Conservation (phyloP, 2,797 vertebrate species). For the Eidolon dupreanum region DNA sequence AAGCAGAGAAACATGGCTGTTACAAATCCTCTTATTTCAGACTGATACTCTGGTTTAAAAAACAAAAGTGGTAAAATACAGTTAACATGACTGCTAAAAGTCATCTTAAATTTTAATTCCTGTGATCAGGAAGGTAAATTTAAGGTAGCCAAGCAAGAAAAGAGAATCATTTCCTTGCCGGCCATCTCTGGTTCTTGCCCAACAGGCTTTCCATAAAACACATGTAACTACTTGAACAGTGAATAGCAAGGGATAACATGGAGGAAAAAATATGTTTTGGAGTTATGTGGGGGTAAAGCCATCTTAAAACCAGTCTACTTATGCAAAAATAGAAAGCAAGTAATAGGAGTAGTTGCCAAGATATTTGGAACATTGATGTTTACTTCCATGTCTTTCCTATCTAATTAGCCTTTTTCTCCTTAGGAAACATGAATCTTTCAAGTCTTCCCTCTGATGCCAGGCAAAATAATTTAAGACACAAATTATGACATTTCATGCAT, state of each 20-base stretch:
- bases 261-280: neutral
- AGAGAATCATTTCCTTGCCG: neutral
- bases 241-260: neutral
- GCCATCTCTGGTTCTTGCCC: neutral
- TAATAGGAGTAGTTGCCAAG: neutral
- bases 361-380: neutral
- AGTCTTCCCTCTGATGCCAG: neutral
- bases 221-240: neutral
- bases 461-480: neutral
- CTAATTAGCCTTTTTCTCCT: conserved; percentile 18
- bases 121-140: conserved; percentile 34
- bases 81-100: conserved; percentile 42
- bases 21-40: conserved; percentile 54
- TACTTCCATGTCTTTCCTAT: neutral
- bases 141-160: conserved; percentile 36
- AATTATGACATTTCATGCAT: neutral
- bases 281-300: neutral
- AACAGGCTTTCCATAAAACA: neutral
- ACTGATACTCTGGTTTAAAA: conserved; percentile 6
- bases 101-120: conserved; percentile 39
- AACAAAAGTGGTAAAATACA: neutral
- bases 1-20: neutral
- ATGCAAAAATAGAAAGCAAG: neutral
- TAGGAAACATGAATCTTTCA: neutral
- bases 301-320: neutral